Percentiles rank a stretch among this genome's conserved stretches.
phyloP scores from a whole-genome alignment of 2,797 vertebrate species.

The Scolopax rusticola region DNA sequence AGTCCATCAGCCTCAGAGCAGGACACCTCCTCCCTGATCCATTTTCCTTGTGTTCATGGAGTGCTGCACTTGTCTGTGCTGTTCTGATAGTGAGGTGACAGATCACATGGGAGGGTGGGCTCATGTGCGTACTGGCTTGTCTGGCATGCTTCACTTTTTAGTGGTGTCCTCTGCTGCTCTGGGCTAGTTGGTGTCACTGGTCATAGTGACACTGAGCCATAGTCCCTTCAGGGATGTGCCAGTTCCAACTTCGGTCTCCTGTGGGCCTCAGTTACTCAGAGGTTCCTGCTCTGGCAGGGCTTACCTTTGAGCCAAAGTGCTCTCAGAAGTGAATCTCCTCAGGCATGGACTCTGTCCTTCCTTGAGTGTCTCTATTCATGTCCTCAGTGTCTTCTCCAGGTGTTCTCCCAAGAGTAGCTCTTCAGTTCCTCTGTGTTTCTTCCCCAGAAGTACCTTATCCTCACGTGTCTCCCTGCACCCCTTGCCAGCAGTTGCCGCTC shows the following conservation, averaged over 20 bases:
- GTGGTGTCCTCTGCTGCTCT: neutral
- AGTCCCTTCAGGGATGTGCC: neutral
- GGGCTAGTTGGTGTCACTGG: neutral
- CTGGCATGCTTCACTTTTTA: neutral
- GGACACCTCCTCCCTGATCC: neutral
- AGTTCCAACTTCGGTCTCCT: neutral
- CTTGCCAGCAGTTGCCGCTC: neutral
- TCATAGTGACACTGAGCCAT: neutral
- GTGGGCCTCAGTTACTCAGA: neutral
- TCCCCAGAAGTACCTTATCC: neutral
- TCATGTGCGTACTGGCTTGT: neutral
- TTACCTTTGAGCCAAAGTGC: neutral
- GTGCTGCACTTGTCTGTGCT: neutral
- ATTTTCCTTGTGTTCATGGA: neutral
- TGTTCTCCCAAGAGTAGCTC: constrained; percentile 7
- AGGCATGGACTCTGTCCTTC: neutral
- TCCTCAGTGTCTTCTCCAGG: neutral
- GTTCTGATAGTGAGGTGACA: neutral
- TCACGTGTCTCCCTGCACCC: neutral
- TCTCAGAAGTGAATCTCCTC: neutral
- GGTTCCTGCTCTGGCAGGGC: neutral
- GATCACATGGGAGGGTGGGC: neutral
- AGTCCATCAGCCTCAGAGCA: neutral
- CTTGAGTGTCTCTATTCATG: neutral
- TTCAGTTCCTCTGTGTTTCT: neutral